phyloP scores from a whole-genome alignment of 2,113 vertebrate species.

The Tyto alba region DNA sequence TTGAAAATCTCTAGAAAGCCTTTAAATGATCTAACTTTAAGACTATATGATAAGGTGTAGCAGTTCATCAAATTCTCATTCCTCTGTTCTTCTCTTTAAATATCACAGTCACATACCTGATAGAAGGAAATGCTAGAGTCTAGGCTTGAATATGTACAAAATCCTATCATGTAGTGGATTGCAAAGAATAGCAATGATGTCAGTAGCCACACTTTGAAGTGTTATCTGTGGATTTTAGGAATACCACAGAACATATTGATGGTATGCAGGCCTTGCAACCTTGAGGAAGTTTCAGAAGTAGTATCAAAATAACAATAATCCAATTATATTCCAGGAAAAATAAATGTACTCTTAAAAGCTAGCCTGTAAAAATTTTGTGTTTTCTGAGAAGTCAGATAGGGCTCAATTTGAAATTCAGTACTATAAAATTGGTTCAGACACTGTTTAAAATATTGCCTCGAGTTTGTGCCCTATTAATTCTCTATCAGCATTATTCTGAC shows the following conservation, averaged over 20 bases:
- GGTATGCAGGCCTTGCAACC: neutral
- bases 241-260: neutral
- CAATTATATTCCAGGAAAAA: neutral
- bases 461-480: neutral
- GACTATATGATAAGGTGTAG: neutral
- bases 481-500: neutral
- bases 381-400: neutral
- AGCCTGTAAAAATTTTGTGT: neutral
- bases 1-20: slow-evolving; percentile 13
- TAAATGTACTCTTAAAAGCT: neutral
- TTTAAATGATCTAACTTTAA: slow-evolving; percentile 5
- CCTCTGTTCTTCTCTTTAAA: slow-evolving; percentile 2
- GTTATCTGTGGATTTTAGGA: neutral
- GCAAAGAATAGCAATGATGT: neutral
- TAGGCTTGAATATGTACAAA: neutral
- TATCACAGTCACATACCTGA: neutral
- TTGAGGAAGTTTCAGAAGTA: neutral
- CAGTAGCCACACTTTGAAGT: neutral
- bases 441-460: neutral
- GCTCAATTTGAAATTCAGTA: neutral
- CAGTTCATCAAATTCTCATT: slow-evolving; percentile 5
- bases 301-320: neutral
- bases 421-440: neutral
- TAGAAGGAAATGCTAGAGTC: neutral
- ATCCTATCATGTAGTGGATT: neutral